phyloP scores from a whole-genome alignment of 2,113 vertebrate species.

The Myodes glareolus region DNA sequence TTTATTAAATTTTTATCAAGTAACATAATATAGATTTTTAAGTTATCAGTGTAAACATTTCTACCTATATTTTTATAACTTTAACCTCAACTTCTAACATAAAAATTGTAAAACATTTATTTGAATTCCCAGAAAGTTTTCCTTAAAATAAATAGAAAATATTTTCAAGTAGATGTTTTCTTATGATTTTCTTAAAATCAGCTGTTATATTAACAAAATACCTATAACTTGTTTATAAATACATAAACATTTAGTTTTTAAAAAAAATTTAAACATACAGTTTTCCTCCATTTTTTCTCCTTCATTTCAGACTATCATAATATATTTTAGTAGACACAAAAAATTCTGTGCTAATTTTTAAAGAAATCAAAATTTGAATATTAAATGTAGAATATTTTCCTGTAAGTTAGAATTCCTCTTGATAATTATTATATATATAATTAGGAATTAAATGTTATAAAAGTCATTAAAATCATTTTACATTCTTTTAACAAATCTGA shows the following conservation, averaged over 20 bases:
- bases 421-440: conserved; percentile 30
- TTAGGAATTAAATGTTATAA: conserved; percentile 4
- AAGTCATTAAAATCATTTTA: conserved; percentile 22
- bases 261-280: conserved; percentile 29
- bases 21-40: conserved; percentile 45
- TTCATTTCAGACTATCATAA: conserved; percentile 13
- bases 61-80: conserved; percentile 41
- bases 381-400: conserved; percentile 42
- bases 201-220: conserved; percentile 56
- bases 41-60: conserved; percentile 21
- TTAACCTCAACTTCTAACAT: conserved; percentile 45
- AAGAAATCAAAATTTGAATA: conserved; percentile 52
- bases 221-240: conserved; percentile 40
- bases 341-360: conserved; percentile 26
- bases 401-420: conserved; percentile 31
- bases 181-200: conserved; percentile 55
- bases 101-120: conserved; percentile 39
- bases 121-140: conserved; percentile 56
- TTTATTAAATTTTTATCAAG: conserved; percentile 60
- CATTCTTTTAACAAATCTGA: conserved; percentile 43
- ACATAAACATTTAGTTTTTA: neutral
- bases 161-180: conserved; percentile 55
- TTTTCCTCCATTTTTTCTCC: conserved; percentile 20
- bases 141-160: conserved; percentile 52
- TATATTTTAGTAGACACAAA: conserved; percentile 60